Base-by-base conservation (phyloP, 2,797 vertebrate genomes). In the Gorsachius magnificus region DNA sequence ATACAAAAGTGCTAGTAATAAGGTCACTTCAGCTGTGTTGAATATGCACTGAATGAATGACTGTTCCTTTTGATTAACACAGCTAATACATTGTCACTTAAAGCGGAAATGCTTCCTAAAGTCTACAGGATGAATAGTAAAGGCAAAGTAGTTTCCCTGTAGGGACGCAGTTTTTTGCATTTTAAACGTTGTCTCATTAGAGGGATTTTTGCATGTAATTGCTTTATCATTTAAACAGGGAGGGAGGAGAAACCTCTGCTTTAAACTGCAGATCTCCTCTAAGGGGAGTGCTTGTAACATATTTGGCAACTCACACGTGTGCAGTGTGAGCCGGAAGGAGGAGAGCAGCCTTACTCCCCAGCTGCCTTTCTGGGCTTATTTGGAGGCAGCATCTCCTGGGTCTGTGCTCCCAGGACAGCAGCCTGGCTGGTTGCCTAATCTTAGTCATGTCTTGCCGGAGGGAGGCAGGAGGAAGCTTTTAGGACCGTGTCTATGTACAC, bases 211-310 rank as follows among this genome's bases (percentile, higher is more conserved):
- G 65, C 61, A 13, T 86, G 57, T 46, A 36, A 66, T 91, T 76
- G 65, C 31, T 58, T 70, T 88, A 68, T 61, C 31, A 8, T 91
- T 95, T 83, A 43, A 71, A 82, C 22, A 33, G 24, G 45, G 74
- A 71, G 45, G 25, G 61, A 72, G 83, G 74, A 88, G 53, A 53
- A 93, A 54, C 43, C 38, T 53, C 35, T 11, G 65, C 43, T 70
- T 86, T 63, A 35, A 63, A 69, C 79, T 31, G 22, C 87, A 72
- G 81, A 17, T 93, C 69, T 92, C 93, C 93, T 95, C 94, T 93
- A 94, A 95, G 94, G 92, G 95, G 92, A 95, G 95, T 83, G 56
- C 95, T 92, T 97, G 93, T 86, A 92, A 88, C 84, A 54, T 14
- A 58, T 61, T 92, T 53, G 43, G 69, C 90, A n/a, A 51, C 76